Base-by-base conservation (phyloP, 2,888 invertebrate species). In the Drosophila ezoana region DNA sequence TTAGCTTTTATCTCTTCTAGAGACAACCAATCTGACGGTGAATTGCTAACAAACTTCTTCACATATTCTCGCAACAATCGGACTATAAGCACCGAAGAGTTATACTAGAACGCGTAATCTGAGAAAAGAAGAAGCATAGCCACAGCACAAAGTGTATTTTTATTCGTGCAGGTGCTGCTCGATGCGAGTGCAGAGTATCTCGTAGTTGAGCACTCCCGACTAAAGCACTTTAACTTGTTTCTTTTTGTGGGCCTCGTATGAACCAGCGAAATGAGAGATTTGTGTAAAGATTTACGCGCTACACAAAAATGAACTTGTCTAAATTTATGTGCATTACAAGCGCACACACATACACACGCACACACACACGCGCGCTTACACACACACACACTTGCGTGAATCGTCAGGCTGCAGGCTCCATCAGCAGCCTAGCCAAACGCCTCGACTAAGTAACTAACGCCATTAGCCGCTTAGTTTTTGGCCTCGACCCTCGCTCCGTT, bases 271-370 rank as follows among this genome's bases (percentile, higher is more conserved):
- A 85, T 85, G 69, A 86, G 84, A 82, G 86, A 86, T 85, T 86
- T 86, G 79, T 81, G 71, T 59, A 16, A 71, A 86, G 86, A 86
- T 84, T 85, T 86, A 86, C 84, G 82, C 82, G 71, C 69, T 40
- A 72, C 75, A 79, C 75, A 77, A 71, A 77, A 82, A 81, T 79
- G 79, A 84, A 79, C 79, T 83, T 83, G 80, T 76, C 74, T 74
- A 72, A 81, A 85, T 83, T 81, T 81, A 83, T 83, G 85, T 85
- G 79, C 81, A 85, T 71, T 68, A 66, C 71, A 65, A 73, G 69
- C 64, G 62, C 53, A 59, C 18, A 57, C 37, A 40, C 47, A 52
- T 62, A 48, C 23, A 23, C 60, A 11, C 58, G 20, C 49, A 37
- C 49, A 38, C 33, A 38, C 45, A 37, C 33, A 33, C 45, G 14